Evolutionary conservation across 1,140 invertebrate species (phyloP).

Genomic region (Aplysia californica): DNA sequence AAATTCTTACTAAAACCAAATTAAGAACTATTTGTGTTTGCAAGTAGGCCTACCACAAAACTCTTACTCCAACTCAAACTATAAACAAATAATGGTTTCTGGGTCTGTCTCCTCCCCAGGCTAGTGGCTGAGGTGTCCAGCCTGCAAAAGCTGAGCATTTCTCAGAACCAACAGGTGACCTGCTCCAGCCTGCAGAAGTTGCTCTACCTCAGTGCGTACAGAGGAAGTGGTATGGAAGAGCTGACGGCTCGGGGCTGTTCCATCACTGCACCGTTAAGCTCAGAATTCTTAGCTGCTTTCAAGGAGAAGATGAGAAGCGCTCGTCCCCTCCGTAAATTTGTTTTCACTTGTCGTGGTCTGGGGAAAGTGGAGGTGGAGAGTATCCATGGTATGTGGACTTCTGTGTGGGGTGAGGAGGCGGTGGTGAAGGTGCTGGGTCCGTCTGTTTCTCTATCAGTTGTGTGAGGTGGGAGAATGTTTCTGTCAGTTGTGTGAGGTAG

Average conservation of each 20-base stretch:
- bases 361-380: not conserved
- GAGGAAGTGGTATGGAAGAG: not conserved
- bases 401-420: not conserved
- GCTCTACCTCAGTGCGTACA: not conserved
- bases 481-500: too few species aligned
- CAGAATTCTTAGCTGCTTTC: constrained; percentile 7
- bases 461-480: too few species aligned
- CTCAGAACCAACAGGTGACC: constrained; percentile 23
- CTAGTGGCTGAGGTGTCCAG: not conserved
- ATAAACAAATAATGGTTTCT: too few species aligned
- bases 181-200: constrained; percentile 18
- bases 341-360: constrained; percentile 11
- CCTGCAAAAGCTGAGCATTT: not conserved
- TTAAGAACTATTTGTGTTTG: too few species aligned
- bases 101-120: too few species aligned
- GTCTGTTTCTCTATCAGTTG: constrained; percentile 5
- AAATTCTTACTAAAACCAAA: too few species aligned
- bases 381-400: not conserved
- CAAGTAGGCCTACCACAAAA: too few species aligned
- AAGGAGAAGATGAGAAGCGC: constrained; percentile 7
- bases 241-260: constrained; percentile 15
- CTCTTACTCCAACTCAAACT: too few species aligned
- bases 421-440: not conserved
- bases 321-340: constrained; percentile 12
- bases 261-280: not conserved